These are phyloP conservation scores for Micrasema minimum DNA, from an alignment of 1,140 invertebrate genomes.

Conservation along the genomic window DNA sequence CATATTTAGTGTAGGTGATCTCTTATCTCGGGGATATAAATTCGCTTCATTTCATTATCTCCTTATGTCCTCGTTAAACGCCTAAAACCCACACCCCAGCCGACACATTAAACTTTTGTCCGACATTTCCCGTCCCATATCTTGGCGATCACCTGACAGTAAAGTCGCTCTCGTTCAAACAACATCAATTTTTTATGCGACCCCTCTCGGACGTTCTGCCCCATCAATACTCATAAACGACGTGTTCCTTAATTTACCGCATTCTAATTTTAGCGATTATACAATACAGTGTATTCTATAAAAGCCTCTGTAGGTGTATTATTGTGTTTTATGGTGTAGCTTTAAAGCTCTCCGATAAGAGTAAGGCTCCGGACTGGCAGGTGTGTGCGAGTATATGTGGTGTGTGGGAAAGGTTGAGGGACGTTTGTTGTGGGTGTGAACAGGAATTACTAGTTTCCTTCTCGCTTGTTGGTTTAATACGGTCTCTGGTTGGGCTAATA, in stretches of 20 bases:
- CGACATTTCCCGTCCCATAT: constrained; percentile 19
- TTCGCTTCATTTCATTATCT: constrained; percentile 29
- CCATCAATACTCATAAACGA: constrained; percentile 21
- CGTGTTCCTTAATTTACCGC: no score
- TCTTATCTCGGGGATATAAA: constrained; percentile 19
- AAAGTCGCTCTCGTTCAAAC: constrained; percentile 23
- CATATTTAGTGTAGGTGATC: no score
- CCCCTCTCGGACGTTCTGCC: constrained; percentile 5
- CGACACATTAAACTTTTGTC: constrained; percentile 24
- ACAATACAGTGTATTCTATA: not conserved
- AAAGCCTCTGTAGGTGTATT: not conserved
- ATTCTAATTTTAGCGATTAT: no score
- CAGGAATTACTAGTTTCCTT: constrained; percentile 29
- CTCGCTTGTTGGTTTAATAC: not conserved
- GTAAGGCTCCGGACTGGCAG: not conserved
- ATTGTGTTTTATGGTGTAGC: not conserved
- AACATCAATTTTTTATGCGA: constrained; percentile 25
- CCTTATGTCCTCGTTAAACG: constrained; percentile 26
- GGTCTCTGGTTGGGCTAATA: constrained; percentile 7
- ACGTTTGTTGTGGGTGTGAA: constrained; percentile 3
- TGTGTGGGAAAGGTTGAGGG: constrained; percentile 1
- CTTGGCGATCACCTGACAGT: constrained; percentile 25
- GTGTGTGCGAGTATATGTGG: not conserved
- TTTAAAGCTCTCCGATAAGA: not conserved
- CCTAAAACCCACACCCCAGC: constrained; percentile 3